phyloP scores from a whole-genome alignment of 2,113 vertebrate species.

The Potamarius usumacintae region DNA sequence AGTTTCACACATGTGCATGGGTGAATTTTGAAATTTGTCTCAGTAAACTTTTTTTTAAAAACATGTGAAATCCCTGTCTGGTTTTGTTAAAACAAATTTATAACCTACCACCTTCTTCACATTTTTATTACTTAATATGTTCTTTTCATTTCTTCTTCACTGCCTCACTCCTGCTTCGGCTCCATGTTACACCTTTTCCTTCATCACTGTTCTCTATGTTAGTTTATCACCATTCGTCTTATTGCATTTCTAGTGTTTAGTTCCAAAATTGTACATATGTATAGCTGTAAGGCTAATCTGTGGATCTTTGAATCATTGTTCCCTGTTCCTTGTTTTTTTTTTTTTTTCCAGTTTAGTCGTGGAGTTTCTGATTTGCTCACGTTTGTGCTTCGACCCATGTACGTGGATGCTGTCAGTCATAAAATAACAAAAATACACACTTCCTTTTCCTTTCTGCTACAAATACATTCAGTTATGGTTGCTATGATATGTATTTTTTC shows the following conservation, averaged over 20 bases:
- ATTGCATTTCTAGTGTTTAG: not conserved
- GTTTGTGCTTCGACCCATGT: not conserved
- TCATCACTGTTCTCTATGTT: not conserved
- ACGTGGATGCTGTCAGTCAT: not conserved
- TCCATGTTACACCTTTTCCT: not conserved
- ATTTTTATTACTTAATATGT: not conserved
- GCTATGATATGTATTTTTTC: not conserved
- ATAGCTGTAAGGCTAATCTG: not conserved
- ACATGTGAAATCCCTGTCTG: not conserved
- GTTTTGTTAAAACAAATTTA: slow-evolving; percentile 20
- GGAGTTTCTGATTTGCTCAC: not conserved
- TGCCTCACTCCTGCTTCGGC: not conserved
- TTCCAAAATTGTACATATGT: not conserved
- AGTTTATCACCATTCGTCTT: not conserved
- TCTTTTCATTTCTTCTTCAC: not conserved
- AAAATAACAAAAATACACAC: not conserved
- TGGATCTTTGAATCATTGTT: not conserved
- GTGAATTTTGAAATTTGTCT: not conserved
- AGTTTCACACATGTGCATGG: slow-evolving; percentile 13
- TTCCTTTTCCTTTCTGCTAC: not conserved
- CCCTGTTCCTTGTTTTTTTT: not conserved
- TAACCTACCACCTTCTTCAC: not conserved
- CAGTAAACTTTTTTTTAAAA: not conserved
- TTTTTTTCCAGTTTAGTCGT: not conserved
- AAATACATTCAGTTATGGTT: not conserved